A percentile compares a stretch with the other conserved stretches of the same genome.
Evolutionary conservation across 2,113 vertebrate species (phyloP).

Genomic region (Rousettus leschenaultii): DNA sequence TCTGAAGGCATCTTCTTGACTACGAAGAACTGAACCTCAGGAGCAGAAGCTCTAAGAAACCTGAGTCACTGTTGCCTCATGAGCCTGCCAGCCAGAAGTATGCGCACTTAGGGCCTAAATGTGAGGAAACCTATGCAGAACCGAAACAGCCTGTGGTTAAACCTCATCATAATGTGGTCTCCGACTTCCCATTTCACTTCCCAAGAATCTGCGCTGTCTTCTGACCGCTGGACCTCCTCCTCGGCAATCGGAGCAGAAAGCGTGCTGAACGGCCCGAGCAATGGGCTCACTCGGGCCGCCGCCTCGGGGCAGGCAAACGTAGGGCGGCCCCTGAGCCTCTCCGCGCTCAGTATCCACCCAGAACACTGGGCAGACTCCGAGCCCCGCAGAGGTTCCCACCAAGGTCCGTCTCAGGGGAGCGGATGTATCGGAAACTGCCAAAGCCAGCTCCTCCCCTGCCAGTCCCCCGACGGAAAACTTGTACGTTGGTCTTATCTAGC

Average conservation of each 20-base stretch:
- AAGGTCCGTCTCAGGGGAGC: background rate
- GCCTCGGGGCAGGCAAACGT: background rate
- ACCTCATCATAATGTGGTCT: conserved; percentile 69
- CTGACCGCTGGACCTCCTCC: conserved; percentile 11
- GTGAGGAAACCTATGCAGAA: conserved; percentile 43
- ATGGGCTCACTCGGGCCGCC: background rate
- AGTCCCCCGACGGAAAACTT: background rate
- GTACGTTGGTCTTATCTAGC: background rate
- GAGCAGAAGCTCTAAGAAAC: conserved; percentile 7
- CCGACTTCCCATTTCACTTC: conserved; percentile 62
- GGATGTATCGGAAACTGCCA: background rate
- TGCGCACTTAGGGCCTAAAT: background rate
- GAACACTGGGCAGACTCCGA: background rate
- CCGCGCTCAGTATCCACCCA: background rate
- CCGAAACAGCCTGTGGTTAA: conserved; percentile 65
- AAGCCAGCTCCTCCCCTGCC: background rate
- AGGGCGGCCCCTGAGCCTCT: background rate
- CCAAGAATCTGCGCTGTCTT: conserved; percentile 40
- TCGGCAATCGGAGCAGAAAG: background rate
- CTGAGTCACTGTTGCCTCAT: background rate
- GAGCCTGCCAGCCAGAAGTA: background rate
- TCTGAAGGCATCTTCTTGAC: background rate
- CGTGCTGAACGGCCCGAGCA: background rate
- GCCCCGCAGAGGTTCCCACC: background rate
- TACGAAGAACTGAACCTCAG: conserved; percentile 17